phyloP scores from a whole-genome alignment of 2,888 invertebrate genomes.

The Nemoura dubitans region DNA sequence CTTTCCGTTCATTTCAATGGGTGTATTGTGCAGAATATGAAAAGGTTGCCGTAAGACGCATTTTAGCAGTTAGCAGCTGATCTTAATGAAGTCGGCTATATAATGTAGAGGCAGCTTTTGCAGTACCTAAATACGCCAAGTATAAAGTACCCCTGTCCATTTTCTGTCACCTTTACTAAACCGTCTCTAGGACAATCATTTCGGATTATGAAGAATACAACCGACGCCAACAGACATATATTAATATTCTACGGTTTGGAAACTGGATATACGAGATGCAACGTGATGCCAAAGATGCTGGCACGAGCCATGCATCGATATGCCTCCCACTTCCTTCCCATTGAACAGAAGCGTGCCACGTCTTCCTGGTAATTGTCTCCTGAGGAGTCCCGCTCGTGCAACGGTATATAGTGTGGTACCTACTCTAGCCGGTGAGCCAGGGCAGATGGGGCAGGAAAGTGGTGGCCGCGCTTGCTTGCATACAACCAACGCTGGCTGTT shows the following conservation, averaged over 20 bases:
- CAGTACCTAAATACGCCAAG: not conserved
- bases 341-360: slow-evolving; percentile 32
- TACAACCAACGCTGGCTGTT: not conserved
- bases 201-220: not conserved
- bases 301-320: slow-evolving; percentile 25
- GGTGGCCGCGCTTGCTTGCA: not conserved
- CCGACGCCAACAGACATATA: not conserved
- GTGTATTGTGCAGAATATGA: slow-evolving; percentile 42
- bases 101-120: not conserved
- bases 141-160: not conserved
- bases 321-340: slow-evolving; percentile 36
- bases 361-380: slow-evolving; percentile 37
- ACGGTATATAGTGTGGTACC: too few species aligned
- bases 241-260: not conserved
- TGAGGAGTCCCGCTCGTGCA: not conserved
- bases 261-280: not conserved
- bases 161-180: not conserved
- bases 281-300: not conserved
- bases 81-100: slow-evolving; percentile 25
- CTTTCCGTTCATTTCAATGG: slow-evolving; percentile 47
- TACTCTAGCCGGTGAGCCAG: not conserved
- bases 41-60: slow-evolving; percentile 44
- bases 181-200: not conserved
- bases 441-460: slow-evolving; percentile 13
- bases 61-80: slow-evolving; percentile 26